Base-by-base conservation (phyloP, 1,140 invertebrate genomes). In the Mycetomoellerius zeteki region DNA sequence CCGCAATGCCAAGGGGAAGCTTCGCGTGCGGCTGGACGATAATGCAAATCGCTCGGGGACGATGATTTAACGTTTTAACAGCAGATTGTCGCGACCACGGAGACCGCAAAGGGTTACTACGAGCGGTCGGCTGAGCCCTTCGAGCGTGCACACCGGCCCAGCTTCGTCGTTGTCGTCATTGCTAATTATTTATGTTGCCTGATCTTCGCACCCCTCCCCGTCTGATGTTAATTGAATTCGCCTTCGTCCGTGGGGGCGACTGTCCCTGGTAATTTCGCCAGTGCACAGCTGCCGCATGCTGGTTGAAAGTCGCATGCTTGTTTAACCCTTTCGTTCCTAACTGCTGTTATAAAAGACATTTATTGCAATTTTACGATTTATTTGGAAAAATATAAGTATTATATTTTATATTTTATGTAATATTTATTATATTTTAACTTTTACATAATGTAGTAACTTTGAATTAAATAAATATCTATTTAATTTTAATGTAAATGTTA, bases 111-210 rank as follows among this genome's bases (percentile, higher is more conserved):
- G 86, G 88, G 75, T 90, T 89, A 90, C 86, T 71, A 90, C 81
- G 75, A 80, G 50, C 86, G 82, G 24, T 50, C n/a, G 64, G 14
- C 27, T 19, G 54, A 43, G 1, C 24, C 58, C 65, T 56, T 37
- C 67, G 33, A 50, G 43, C 19, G n/a, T 30, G 5, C 71, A 24
- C 27, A 75, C 81, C 24, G 52, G 85, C 87, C 86, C 67, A 64
- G 80, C 89, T 88, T 82, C 71, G 60, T 43, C 54, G n/a, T 47
- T 24, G 8, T 62, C 71, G 75, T 67, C 75, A 33, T 50, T 54
- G 62, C 86, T 88, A 90, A 90, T 90, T 90, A 90, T 90, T 90
- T 90, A 90, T 88, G 89, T 88, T 81, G 89, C 50, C 76, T 65
- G 67, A 77, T 90, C 86, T 88, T 90, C 89, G 67, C 76, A 60